These are phyloP conservation scores for Adineta ricciae DNA, from an alignment of 2,888 invertebrate genomes.

Conservation along the genomic window DNA sequence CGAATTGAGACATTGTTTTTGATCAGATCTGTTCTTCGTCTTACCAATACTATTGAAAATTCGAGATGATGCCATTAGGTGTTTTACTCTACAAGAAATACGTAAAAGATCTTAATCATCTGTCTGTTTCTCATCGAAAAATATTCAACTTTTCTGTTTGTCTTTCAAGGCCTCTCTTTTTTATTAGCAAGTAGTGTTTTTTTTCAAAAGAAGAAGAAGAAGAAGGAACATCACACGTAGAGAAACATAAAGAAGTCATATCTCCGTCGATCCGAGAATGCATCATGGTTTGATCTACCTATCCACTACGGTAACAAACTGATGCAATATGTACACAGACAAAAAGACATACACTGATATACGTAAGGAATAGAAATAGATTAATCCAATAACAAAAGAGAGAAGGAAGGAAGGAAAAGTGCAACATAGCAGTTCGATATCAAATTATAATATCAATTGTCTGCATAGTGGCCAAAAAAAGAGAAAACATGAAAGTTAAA, in stretches of 20 bases:
- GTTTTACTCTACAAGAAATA: background rate
- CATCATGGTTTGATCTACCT: background rate
- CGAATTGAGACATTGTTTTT: background rate
- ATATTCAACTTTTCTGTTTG: background rate
- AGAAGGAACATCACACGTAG: background rate
- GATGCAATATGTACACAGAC: background rate
- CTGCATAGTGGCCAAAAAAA: background rate
- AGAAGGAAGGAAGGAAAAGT: background rate
- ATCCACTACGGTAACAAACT: background rate
- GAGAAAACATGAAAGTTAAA: background rate
- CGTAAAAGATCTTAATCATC: background rate
- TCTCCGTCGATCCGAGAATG: background rate
- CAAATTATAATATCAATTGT: background rate
- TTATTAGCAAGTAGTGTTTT: background rate
- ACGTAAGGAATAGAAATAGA: background rate
- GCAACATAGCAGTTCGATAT: background rate
- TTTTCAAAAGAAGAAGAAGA: background rate
- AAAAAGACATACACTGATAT: background rate
- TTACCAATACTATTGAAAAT: constrained; percentile 8
- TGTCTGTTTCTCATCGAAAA: background rate
- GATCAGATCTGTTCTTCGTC: background rate
- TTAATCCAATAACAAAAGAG: background rate
- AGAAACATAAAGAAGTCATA: background rate
- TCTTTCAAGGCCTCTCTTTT: background rate
- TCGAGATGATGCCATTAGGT: background rate